Percentiles rank a stretch among this genome's conserved stretches.
Conservation (phyloP, 2,888 invertebrate genomes). For the Hybos culiciformis region DNA sequence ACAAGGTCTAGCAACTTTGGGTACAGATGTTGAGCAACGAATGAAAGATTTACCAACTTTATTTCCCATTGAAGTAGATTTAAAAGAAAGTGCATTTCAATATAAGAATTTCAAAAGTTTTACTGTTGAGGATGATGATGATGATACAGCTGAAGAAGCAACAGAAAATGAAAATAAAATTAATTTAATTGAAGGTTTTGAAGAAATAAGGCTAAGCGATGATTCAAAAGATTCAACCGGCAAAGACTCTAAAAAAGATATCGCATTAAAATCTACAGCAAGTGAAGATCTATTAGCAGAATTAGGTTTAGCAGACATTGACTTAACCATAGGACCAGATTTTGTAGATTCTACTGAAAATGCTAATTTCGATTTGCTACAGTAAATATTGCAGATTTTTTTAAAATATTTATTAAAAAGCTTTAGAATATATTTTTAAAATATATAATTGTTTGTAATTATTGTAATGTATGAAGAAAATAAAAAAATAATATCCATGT, state of each 20-base stretch:
- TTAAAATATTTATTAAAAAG: too few species aligned
- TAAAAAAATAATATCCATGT: too few species aligned
- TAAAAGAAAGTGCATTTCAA: conserved; percentile 83
- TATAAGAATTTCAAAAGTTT: conserved; percentile 53
- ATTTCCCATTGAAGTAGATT: conserved; percentile 93
- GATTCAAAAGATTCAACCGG: not conserved
- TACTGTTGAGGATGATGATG: conserved; percentile 13
- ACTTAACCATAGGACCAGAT: conserved; percentile 16
- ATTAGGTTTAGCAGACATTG: conserved; percentile 42
- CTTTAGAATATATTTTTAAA: too few species aligned
- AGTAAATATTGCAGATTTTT: not conserved
- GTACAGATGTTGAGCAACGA: conserved; percentile 57
- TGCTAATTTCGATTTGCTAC: not conserved
- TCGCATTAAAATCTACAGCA: not conserved
- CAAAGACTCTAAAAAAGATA: conserved; percentile 7
- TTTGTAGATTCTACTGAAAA: not conserved
- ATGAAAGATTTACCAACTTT: conserved; percentile 59
- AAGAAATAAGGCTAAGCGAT: conserved; percentile 10
- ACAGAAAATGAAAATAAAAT: conserved; percentile 11
- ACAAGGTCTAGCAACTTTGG: conserved; percentile 60
- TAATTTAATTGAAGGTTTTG: conserved; percentile 10
- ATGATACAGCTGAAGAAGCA: conserved; percentile 12
- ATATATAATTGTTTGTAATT: not conserved
- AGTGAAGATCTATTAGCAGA: conserved; percentile 38
- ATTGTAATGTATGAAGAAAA: too few species aligned